A percentile compares a stretch with the other conserved stretches of the same genome.
These are phyloP conservation scores for Lophius piscatorius DNA, from an alignment of 2,113 vertebrate species.

Conservation along the genomic window DNA sequence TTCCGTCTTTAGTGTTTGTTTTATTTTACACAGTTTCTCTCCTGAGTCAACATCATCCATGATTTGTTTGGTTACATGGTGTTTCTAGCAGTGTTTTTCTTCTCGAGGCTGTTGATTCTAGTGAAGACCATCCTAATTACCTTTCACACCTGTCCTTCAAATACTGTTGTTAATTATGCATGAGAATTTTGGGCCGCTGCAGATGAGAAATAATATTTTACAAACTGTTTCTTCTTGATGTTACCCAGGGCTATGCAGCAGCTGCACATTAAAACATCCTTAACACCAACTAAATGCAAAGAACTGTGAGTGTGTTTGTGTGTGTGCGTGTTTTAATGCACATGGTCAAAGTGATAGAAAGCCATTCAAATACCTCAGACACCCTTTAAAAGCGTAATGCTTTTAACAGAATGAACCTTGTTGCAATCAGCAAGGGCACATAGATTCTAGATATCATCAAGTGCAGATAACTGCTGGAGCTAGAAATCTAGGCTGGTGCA, in stretches of 20 bases:
- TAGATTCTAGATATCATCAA: too few relatives aligned
- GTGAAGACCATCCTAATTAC: not conserved
- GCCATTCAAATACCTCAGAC: too few relatives aligned
- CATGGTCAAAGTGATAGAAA: too few relatives aligned
- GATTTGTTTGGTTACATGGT: too few relatives aligned
- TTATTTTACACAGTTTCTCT: not conserved
- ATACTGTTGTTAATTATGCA: not conserved
- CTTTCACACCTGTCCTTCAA: not conserved
- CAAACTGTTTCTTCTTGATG: not conserved
- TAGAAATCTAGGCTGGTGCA: too few relatives aligned
- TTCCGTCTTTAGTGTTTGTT: conserved; percentile 4
- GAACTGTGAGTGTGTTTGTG: too few relatives aligned
- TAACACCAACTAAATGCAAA: not conserved
- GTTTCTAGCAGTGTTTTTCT: too few relatives aligned
- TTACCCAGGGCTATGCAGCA: not conserved
- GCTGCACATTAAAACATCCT: not conserved
- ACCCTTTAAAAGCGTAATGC: too few relatives aligned
- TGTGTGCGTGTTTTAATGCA: too few relatives aligned
- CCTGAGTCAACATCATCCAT: not conserved
- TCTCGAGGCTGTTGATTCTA: not conserved
- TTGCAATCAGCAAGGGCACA: too few relatives aligned
- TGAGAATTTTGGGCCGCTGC: not conserved
- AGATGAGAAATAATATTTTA: not conserved
- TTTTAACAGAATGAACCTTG: too few relatives aligned
- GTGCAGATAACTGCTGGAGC: too few relatives aligned